phyloP scores from a whole-genome alignment of 2,888 invertebrate species.

The Tenthredo mesomela region DNA sequence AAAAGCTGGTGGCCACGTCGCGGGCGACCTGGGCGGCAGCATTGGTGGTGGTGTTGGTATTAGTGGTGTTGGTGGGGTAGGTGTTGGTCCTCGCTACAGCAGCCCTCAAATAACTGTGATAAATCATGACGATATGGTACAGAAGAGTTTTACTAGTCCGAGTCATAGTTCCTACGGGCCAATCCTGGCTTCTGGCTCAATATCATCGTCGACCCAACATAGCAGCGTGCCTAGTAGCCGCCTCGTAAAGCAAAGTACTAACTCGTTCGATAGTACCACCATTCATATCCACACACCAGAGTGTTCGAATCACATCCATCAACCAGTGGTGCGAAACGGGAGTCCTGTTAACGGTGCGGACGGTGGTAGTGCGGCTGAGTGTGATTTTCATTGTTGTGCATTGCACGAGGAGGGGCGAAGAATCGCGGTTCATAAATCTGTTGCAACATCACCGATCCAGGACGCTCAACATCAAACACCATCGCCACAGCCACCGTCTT shows the following conservation, averaged over 20 bases:
- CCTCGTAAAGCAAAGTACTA: conserved; percentile 79
- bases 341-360: conserved; percentile 81
- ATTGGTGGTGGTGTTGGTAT: conserved; percentile 29
- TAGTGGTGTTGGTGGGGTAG: conserved; percentile 40
- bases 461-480: conserved; percentile 82
- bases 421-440: conserved; percentile 95
- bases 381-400: conserved; percentile 97
- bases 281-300: conserved; percentile 92
- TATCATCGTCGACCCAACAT: conserved; percentile 61
- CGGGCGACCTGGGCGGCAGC: conserved; percentile 70
- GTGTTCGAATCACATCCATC: conserved; percentile 86
- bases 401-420: conserved; percentile 95
- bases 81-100: conserved; percentile 78
- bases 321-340: conserved; percentile 84
- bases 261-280: conserved; percentile 86
- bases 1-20: conserved; percentile 81
- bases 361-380: conserved; percentile 83
- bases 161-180: conserved; percentile 74
- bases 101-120: conserved; percentile 96
- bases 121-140: conserved; percentile 91
- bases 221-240: conserved; percentile 68
- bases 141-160: conserved; percentile 77
- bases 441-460: conserved; percentile 95
- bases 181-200: conserved; percentile 66
- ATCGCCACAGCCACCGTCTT: conserved; percentile 81